Evolutionary conservation across 1,140 invertebrate genomes (phyloP), one percentile per base, ranked within the genome.

Genomic region (Panulirus ornatus): DNA sequence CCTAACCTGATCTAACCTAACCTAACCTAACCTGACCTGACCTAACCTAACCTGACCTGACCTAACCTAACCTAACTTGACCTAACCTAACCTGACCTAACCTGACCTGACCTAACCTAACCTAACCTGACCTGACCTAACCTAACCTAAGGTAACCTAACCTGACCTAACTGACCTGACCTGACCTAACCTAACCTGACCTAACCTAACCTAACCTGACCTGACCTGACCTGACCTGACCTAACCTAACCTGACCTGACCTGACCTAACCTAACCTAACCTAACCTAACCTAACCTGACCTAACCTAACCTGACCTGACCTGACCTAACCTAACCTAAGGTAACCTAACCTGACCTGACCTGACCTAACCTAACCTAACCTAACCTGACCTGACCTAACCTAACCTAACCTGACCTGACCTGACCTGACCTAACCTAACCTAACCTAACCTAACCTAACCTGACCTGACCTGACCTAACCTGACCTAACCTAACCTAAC

Each of bases 201-300:
- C 58, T 63, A 27, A 63, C 58, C 58, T 63, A 9, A 63, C 58
- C 58, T 63, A 63, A 63, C 22, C 58, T 63, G n/a, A 63, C 58
- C 58, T 63, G n/a, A 63, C 58, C n/a, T 63, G n/a, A 63, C 58
- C 58, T 63, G n/a, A 63, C 58, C 58, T 63, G 58, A 63, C 51
- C 51, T 58, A 19, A 58, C 51, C 51, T 58, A 19, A 16, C 51
- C 44, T 47, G 44, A 47, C 44, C 44, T 47, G 44, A 47, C 44
- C 44, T 47, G 44, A 47, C 44, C 44, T 47, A 47, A 47, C 44
- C 44, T 47, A 47, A 47, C 44, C 44, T 47, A 11, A 47, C 44
- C 44, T 47, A 47, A 47, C 44, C 44, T 47, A 47, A 47, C 44
- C 44, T 47, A 47, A 47, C 44, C 44, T 5, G 14, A 47, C 44